A percentile compares a stretch with the other conserved stretches of the same genome.
phyloP scores from a whole-genome alignment of 2,888 invertebrate genomes.

The Diplolepis rosae region DNA sequence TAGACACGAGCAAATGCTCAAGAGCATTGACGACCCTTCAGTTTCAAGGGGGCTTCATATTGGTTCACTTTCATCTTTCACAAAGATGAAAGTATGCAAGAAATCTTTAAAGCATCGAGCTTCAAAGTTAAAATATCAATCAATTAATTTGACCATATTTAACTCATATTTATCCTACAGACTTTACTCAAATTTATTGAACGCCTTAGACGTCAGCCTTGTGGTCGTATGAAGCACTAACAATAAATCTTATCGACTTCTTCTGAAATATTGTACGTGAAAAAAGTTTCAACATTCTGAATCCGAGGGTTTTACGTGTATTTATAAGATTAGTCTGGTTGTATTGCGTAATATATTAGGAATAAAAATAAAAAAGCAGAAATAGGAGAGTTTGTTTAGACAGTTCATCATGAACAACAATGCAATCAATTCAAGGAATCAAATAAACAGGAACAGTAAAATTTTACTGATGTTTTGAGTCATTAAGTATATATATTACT shows the following conservation, averaged over 20 bases:
- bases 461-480: not conserved
- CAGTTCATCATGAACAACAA: not conserved
- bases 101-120: not conserved
- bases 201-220: not conserved
- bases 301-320: not conserved
- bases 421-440: not conserved
- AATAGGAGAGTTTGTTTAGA: not conserved
- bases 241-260: slow-evolving; percentile 15
- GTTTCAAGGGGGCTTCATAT: not conserved
- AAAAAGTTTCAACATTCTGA: not conserved
- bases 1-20: slow-evolving; percentile 4
- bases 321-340: not conserved
- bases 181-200: not conserved
- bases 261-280: slow-evolving; percentile 8
- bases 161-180: no score
- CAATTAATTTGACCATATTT: no score
- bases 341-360: not conserved
- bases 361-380: slow-evolving; percentile 6
- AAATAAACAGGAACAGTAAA: not conserved
- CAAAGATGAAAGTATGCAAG: not conserved
- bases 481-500: not conserved
- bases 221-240: not conserved
- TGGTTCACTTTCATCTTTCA: slow-evolving; percentile 5
- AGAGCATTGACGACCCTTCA: slow-evolving; percentile 25
- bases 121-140: not conserved